Conservation (phyloP, 2,113 vertebrate species). For the Phalacrocorax aristotelis region DNA sequence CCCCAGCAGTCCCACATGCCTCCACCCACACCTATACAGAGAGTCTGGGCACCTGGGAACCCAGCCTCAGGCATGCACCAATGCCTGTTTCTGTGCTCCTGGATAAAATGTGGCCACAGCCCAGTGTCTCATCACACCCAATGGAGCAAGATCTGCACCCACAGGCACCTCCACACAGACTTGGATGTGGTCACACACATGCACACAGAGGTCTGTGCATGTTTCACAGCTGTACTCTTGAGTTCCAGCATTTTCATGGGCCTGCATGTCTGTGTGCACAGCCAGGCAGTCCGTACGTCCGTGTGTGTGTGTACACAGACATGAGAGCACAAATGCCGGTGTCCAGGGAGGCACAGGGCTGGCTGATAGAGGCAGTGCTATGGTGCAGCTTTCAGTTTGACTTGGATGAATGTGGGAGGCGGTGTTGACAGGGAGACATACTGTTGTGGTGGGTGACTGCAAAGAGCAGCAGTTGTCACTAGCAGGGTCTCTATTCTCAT, state of each 20-base stretch:
- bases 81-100: neutral
- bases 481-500: conserved; percentile 23
- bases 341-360: neutral
- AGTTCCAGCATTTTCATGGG: neutral
- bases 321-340: neutral
- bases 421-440: conserved; percentile 16
- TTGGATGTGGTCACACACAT: neutral
- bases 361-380: neutral
- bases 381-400: neutral
- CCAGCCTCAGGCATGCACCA: neutral
- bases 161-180: neutral
- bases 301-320: neutral
- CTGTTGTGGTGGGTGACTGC: conserved; percentile 42
- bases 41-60: neutral
- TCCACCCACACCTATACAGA: neutral
- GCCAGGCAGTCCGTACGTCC: neutral
- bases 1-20: neutral
- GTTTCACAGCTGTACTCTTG: neutral
- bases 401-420: conserved; percentile 3
- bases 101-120: neutral
- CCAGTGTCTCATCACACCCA: neutral
- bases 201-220: neutral
- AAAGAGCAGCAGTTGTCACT: conserved; percentile 19
- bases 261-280: neutral
- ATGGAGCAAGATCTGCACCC: neutral